Evolutionary conservation across 2,113 vertebrate species (phyloP).

Genomic region (Panthera tigris): DNA sequence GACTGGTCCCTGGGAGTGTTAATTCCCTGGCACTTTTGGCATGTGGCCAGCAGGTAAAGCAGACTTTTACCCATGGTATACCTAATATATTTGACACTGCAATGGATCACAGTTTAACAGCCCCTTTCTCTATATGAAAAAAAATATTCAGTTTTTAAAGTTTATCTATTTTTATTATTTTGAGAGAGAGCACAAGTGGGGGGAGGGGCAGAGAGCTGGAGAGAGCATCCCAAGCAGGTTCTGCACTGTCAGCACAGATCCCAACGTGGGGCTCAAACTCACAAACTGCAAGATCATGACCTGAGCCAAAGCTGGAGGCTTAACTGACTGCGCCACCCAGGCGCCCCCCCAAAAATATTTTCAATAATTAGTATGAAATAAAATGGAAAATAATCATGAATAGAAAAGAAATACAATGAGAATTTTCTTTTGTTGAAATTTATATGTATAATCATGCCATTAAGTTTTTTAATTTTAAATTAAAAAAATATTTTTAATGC

Average conservation of each 20-base stretch:
- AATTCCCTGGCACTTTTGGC: background rate
- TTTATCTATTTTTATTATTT: too few relatives aligned
- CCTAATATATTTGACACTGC: background rate
- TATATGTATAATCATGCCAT: background rate
- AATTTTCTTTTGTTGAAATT: constrained; percentile 3
- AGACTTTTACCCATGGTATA: background rate
- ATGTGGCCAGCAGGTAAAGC: background rate
- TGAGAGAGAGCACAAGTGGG: too few relatives aligned
- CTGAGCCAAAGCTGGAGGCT: background rate
- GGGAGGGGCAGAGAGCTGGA: too few relatives aligned
- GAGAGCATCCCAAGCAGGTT: too few relatives aligned
- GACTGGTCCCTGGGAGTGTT: background rate
- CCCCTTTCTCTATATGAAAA: background rate
- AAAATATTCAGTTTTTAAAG: background rate
- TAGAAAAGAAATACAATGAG: background rate
- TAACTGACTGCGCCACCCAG: too few relatives aligned
- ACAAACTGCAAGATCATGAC: too few relatives aligned
- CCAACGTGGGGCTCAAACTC: too few relatives aligned
- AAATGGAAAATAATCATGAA: background rate
- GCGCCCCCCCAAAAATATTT: too few relatives aligned
- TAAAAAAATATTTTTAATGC: too few relatives aligned
- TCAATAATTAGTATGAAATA: background rate
- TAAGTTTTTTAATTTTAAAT: background rate
- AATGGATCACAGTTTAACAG: background rate
- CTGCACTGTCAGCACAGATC: too few relatives aligned